Conservation (phyloP, 2,113 vertebrate genomes). For the Trinectes maculatus region DNA sequence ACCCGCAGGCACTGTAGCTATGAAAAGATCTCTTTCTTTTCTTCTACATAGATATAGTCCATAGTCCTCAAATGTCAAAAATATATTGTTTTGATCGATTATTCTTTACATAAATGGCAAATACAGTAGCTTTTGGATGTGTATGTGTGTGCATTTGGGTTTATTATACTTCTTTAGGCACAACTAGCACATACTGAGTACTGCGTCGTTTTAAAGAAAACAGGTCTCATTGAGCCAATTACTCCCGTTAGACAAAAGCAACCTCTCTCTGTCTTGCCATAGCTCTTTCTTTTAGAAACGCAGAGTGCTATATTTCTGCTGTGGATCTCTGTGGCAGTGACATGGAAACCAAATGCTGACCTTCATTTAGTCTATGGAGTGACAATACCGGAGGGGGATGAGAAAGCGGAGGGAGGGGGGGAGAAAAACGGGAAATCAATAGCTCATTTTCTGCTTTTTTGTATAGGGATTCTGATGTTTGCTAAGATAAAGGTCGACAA, state of each 20-base stretch:
- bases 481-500: constrained; percentile 89
- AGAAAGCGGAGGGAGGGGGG: constrained; percentile 68
- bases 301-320: constrained; percentile 64
- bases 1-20: neutral
- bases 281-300: constrained; percentile 63
- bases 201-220: constrained; percentile 21
- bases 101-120: neutral
- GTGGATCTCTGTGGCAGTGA: constrained; percentile 79
- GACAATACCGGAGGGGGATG: constrained; percentile 86
- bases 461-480: constrained; percentile 92
- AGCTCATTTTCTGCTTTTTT: constrained; percentile 92
- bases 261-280: constrained; percentile 45
- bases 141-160: neutral
- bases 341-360: constrained; percentile 87
- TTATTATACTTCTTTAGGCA: neutral
- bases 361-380: constrained; percentile 93
- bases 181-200: constrained; percentile 9
- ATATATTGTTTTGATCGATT: neutral
- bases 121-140: neutral
- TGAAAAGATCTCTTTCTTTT: too few species aligned
- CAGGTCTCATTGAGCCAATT: constrained; percentile 66
- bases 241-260: constrained; percentile 65
- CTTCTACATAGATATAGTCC: neutral
- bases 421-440: constrained; percentile 88
- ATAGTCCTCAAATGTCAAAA: neutral